Evolutionary conservation across 2,888 invertebrate genomes (phyloP), one percentile per base, ranked within the genome.

Genomic region (Bugulina stolonifera): DNA sequence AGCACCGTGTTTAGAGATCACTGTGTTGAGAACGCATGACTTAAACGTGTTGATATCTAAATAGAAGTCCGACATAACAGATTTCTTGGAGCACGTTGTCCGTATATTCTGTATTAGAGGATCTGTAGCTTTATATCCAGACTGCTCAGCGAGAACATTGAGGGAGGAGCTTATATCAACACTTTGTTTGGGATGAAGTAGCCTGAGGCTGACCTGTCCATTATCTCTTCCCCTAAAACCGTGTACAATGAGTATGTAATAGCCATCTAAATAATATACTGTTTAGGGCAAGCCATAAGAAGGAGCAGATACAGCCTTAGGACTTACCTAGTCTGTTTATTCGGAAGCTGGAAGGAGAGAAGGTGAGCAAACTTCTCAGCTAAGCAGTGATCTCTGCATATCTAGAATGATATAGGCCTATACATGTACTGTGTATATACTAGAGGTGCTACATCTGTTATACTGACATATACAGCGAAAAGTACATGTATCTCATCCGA

Each of bases 341-440:
- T 10, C 25, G 64, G 32, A 14, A 64, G n/a, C 27, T 64, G 64
- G n/a, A 64, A 64, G 29, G 64, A 14, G 32, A 27, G 32, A 2
- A 64, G n/a, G n/a, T 64, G 64, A 34, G 64, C 64, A 64, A 64
- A 64, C n/a, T 64, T 64, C 64, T 64, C 64, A 32, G 64, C 64
- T 10, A 32, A 32, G 32, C 64, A 64, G 64, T 32, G 32, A 32
- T 64, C 32, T n/a, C 32, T 22, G 14, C n/a, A n/a, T n/a, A n/a
- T n/a, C n/a, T n/a, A n/a, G n/a, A n/a, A n/a, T n/a, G n/a, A n/a
- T n/a, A n/a, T n/a, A n/a, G n/a, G n/a, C n/a, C n/a, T n/a, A n/a
- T n/a, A n/a, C n/a, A n/a, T n/a, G n/a, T n/a, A n/a, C n/a, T n/a
- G n/a, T n/a, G n/a, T n/a, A n/a, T n/a, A n/a, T n/a, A n/a, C n/a